These are phyloP conservation scores for Harpalus rubripes DNA, from an alignment of 2,888 invertebrate genomes.

Conservation along the genomic window DNA sequence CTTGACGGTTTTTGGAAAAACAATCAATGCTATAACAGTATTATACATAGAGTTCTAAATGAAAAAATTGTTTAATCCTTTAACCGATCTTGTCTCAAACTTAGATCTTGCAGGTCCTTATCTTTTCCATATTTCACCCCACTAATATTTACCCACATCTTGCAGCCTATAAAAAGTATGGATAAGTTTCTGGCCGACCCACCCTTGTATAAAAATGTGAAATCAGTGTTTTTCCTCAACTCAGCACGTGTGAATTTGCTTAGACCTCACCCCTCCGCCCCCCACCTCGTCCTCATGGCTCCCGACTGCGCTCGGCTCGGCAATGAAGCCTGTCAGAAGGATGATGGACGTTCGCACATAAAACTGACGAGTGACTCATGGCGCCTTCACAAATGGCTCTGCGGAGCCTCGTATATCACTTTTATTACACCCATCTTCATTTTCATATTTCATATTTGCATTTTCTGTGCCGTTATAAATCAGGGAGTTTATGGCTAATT, in stretches of 20 bases:
- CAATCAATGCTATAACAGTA: no score
- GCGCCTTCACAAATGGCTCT: conserved; percentile 87
- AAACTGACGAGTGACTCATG: conserved; percentile 86
- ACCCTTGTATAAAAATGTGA: no score
- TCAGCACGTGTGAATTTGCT: conserved; percentile 65
- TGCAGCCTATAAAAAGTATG: no score
- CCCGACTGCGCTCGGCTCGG: conserved; percentile 76
- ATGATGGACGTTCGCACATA: conserved; percentile 87
- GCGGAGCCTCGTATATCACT: conserved; percentile 89
- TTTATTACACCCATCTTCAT: conserved; percentile 86
- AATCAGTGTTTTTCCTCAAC: conserved; percentile 56
- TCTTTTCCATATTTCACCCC: no score
- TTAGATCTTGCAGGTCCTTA: no score
- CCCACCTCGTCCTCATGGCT: conserved; percentile 26
- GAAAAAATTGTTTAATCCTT: no score
- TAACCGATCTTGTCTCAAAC: no score
- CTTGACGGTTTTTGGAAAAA: no score
- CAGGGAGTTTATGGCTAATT: conserved; percentile 84
- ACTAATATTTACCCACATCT: no score
- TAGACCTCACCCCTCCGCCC: conserved; percentile 73
- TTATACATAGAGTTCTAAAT: no score
- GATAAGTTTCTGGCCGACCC: no score
- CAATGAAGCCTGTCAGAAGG: conserved; percentile 83
- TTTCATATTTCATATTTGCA: conserved; percentile 82
- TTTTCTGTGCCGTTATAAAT: conserved; percentile 82